Percentiles rank a stretch among this genome's conserved stretches.
Conservation (phyloP, 2,888 invertebrate species). For the Doris montereyensis region DNA sequence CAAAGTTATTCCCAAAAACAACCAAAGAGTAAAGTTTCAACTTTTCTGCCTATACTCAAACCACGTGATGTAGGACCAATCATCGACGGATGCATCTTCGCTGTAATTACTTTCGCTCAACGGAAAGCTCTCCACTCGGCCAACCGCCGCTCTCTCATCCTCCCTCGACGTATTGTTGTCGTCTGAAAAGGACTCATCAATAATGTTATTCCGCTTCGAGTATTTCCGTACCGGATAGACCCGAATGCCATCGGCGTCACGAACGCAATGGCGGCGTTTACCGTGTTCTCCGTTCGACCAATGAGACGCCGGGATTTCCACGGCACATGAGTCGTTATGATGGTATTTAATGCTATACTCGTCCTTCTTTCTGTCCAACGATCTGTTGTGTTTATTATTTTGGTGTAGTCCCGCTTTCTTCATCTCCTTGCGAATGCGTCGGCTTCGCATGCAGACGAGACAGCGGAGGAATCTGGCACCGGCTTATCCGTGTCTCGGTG, state of each 20-base stretch:
- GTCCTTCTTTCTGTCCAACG: conserved; percentile 15
- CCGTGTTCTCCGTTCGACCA: not conserved
- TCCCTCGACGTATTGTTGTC: conserved; percentile 31
- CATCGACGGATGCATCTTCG: not conserved
- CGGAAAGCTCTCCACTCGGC: not conserved
- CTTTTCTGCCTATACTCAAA: conserved; percentile 45
- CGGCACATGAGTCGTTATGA: not conserved
- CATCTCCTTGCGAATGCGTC: conserved; percentile 39
- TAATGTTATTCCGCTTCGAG: not conserved
- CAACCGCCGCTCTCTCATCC: conserved; percentile 23
- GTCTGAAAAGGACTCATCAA: not conserved
- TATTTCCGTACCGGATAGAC: not conserved
- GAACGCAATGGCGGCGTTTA: not conserved
- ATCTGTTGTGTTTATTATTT: conserved; percentile 15
- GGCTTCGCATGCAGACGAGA: conserved; percentile 42
- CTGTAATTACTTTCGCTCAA: not conserved
- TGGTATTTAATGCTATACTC: conserved; percentile 8
- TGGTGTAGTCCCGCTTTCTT: conserved; percentile 26
- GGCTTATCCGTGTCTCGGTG: conserved; percentile 50
- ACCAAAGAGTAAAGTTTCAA: conserved; percentile 50
- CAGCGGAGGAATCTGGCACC: conserved; percentile 44
- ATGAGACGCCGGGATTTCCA: not conserved
- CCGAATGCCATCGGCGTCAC: not conserved
- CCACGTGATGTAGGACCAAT: conserved; percentile 39
- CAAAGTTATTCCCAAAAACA: conserved; percentile 46